phyloP scores from a whole-genome alignment of 2,113 vertebrate species.

The Dipodomys spectabilis region DNA sequence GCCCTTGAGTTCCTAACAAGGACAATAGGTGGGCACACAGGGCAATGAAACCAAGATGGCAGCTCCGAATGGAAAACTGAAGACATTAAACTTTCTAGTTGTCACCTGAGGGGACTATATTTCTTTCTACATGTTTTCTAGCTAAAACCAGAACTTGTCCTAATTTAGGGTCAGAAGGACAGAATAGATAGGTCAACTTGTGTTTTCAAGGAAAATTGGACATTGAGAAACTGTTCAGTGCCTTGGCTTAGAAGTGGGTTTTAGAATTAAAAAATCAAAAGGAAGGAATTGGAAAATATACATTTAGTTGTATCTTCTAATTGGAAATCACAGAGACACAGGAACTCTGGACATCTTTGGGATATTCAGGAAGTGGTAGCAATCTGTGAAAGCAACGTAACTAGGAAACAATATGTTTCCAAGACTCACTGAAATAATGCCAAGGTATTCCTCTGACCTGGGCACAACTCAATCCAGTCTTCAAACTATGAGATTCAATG shows the following conservation, averaged over 20 bases:
- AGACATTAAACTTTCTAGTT: constrained; percentile 42
- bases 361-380: neutral
- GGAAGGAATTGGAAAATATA: neutral
- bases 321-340: neutral
- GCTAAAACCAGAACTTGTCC: neutral
- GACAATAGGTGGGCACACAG: neutral
- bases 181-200: neutral
- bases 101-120: neutral
- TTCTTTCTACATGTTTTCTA: neutral
- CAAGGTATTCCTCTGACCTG: neutral
- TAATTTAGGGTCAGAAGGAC: neutral
- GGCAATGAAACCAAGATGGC: neutral
- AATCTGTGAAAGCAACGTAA: neutral
- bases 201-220: neutral
- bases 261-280: constrained; percentile 19
- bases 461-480: neutral
- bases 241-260: neutral
- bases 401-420: too few relatives aligned
- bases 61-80: constrained; percentile 16
- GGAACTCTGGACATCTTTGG: neutral
- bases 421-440: neutral
- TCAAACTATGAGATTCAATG: neutral
- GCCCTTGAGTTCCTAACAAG: constrained; percentile 55
- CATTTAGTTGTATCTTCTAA: neutral
- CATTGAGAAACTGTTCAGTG: neutral